A percentile compares a stretch with the other conserved stretches of the same genome.
These are phyloP conservation scores for Andrena marginata DNA, from an alignment of 2,888 invertebrate species.

Conservation along the genomic window DNA sequence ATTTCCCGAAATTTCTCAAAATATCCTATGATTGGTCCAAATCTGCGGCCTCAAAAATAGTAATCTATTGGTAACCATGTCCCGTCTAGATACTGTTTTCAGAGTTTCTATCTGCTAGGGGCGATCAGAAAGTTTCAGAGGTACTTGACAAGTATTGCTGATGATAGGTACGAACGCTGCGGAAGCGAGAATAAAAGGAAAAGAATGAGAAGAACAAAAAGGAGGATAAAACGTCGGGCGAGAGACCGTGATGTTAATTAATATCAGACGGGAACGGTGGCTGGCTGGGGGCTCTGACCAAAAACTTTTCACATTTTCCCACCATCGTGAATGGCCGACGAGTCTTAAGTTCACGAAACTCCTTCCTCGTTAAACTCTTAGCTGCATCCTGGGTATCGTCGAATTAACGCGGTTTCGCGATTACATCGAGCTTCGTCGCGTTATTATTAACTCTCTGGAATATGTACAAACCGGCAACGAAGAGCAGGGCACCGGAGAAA, in stretches of 20 bases:
- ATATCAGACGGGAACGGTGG: constrained; percentile 45
- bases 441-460: constrained; percentile 65
- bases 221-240: constrained; percentile 38
- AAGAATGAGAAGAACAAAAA: constrained; percentile 52
- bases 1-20: neutral
- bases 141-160: constrained; percentile 57
- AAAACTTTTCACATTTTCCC: constrained; percentile 70
- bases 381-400: constrained; percentile 52
- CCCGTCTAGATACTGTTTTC: neutral
- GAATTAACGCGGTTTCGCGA: constrained; percentile 70
- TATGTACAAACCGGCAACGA: constrained; percentile 30
- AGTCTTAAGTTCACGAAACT: constrained; percentile 60
- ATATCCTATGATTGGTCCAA: neutral
- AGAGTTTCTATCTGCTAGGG: neutral
- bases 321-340: constrained; percentile 60
- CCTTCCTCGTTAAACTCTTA: constrained; percentile 68
- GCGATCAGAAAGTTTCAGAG: constrained; percentile 50
- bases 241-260: constrained; percentile 68
- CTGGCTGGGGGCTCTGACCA: constrained; percentile 48
- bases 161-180: constrained; percentile 44
- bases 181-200: constrained; percentile 40
- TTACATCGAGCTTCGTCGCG: constrained; percentile 64
- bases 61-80: neutral
- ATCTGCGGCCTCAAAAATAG: neutral
- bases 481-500: neutral